These are phyloP conservation scores for Polylopha cassiicola DNA, from an alignment of 2,888 invertebrate genomes.

Conservation along the genomic window DNA sequence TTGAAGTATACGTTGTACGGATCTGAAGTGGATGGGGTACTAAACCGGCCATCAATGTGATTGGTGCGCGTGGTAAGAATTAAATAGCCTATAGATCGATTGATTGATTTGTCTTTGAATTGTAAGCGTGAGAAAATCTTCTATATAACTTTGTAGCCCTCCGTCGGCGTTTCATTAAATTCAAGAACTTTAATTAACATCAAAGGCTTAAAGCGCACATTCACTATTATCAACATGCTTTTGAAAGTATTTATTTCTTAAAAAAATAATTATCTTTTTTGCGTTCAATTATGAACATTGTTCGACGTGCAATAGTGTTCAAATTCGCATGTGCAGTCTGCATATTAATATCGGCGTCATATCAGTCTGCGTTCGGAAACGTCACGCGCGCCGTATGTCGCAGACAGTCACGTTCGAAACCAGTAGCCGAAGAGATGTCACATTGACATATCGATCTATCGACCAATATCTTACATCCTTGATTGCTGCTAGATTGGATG, in stretches of 20 bases:
- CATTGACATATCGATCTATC: slow-evolving; percentile 36
- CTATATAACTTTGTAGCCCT: no score
- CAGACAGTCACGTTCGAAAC: slow-evolving; percentile 64
- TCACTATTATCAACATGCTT: no score
- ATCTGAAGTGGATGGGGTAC: slow-evolving; percentile 22
- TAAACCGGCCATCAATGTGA: slow-evolving; percentile 14
- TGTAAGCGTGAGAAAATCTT: slow-evolving; percentile 20
- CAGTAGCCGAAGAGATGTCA: slow-evolving; percentile 55
- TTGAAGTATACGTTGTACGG: slow-evolving; percentile 22
- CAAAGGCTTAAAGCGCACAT: no score
- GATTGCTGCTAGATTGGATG: no score
- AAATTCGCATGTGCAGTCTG: background rate
- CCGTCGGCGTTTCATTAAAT: no score
- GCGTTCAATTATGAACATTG: background rate
- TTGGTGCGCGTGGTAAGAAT: slow-evolving; percentile 16
- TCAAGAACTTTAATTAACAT: no score
- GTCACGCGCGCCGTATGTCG: slow-evolving; percentile 70
- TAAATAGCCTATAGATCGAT: slow-evolving; percentile 13
- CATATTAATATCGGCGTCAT: slow-evolving; percentile 58
- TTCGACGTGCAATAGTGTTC: background rate
- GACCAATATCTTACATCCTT: no score
- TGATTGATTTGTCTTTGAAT: slow-evolving; percentile 19
- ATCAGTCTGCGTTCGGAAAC: slow-evolving; percentile 58
- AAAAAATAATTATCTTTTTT: no score
- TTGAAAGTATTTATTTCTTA: no score